Conservation (phyloP, 2,113 vertebrate genomes). For the Craseonycteris thonglongyai region DNA sequence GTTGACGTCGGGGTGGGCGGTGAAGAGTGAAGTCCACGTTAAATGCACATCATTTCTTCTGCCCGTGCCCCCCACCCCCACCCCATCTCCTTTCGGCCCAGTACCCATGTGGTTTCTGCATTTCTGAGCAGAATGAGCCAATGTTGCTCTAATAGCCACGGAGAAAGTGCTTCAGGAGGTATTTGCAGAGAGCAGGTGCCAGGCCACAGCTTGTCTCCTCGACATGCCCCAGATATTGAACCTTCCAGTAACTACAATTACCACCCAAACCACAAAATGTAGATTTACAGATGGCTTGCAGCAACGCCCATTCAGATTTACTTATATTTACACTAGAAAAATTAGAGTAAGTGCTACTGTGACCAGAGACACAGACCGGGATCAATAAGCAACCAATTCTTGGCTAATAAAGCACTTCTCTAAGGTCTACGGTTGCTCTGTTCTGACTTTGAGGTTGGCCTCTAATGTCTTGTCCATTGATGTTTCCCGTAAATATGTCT, state of each 20-base stretch:
- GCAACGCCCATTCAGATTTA: constrained; percentile 98
- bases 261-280: constrained; percentile 95
- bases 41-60: constrained; percentile 76
- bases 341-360: constrained; percentile 99
- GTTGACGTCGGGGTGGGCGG: constrained; percentile 71
- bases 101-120: constrained; percentile 81
- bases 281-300: constrained; percentile 96
- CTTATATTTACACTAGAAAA: constrained; percentile 99
- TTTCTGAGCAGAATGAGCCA: constrained; percentile 80
- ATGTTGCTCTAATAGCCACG: constrained; percentile 82
- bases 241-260: constrained; percentile 99
- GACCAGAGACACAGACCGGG: constrained; percentile 96
- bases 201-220: constrained; percentile 91
- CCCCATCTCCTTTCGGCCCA: constrained; percentile 72
- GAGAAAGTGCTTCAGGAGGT: constrained; percentile 84
- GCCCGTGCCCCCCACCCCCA: constrained; percentile 40
- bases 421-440: constrained; percentile 91
- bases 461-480: constrained; percentile 97
- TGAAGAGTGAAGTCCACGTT: constrained; percentile 70
- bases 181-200: constrained; percentile 87
- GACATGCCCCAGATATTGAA: constrained; percentile 97
- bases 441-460: constrained; percentile 97
- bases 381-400: constrained; percentile 98
- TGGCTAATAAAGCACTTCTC: constrained; percentile 99
- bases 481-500: constrained; percentile 95